These are phyloP conservation scores for Lycocorax pyrrhopterus DNA, from an alignment of 2,113 vertebrate genomes.

Conservation along the genomic window DNA sequence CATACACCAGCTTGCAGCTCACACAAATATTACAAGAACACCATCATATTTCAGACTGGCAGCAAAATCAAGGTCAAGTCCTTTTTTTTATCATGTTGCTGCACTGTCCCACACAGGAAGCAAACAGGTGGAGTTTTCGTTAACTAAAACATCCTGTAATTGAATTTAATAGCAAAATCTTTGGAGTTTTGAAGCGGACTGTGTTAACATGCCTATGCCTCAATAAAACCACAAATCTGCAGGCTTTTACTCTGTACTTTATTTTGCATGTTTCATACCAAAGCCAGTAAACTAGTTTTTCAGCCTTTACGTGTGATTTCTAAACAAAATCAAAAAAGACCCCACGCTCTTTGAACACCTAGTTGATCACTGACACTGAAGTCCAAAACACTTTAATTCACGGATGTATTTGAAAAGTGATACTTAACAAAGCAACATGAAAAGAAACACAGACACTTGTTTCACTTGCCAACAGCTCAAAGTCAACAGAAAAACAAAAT, in stretches of 20 bases:
- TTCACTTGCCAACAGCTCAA: not conserved
- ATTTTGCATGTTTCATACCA: not conserved
- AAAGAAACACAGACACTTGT: not conserved
- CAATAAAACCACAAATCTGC: constrained; percentile 80
- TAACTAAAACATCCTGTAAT: constrained; percentile 63
- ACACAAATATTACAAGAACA: not conserved
- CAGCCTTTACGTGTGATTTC: not conserved
- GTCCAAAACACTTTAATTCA: not conserved
- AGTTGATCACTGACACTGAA: not conserved
- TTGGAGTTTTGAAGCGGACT: constrained; percentile 63
- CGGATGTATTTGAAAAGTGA: not conserved
- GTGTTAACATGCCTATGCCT: constrained; percentile 64
- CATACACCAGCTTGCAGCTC: not conserved
- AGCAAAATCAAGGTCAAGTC: constrained; percentile 41
- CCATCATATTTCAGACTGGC: constrained; percentile 19
- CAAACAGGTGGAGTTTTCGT: not conserved
- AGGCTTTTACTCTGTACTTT: not conserved
- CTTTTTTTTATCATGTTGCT: not conserved
- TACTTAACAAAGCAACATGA: not conserved
- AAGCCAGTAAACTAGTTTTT: not conserved
- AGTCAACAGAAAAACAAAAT: not conserved
- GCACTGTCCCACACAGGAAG: constrained; percentile 25
- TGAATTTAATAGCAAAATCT: constrained; percentile 59
- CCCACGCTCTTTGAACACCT: not conserved
- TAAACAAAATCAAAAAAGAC: not conserved